Percentiles rank a stretch among this genome's conserved stretches.
phyloP scores from a whole-genome alignment of 37 sponge, comb jelly and placozoan genomes.

The Geodia barretti region DNA sequence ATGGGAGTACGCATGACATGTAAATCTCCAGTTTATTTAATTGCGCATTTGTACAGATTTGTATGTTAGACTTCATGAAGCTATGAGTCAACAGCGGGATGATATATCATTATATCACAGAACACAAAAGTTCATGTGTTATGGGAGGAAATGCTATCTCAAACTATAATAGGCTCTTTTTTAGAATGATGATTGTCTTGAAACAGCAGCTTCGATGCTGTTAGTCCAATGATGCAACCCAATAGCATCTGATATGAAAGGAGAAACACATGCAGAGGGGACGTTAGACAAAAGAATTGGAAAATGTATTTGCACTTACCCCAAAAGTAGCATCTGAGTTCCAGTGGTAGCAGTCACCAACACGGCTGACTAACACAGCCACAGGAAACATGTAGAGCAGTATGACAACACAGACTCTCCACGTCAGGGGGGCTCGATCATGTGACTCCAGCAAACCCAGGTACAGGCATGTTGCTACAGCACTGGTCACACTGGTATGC shows the following conservation, averaged over 20 bases:
- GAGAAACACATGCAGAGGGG: not conserved
- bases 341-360: conserved; percentile 55
- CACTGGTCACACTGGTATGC: conserved; percentile 35
- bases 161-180: too few species aligned
- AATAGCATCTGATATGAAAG: not conserved
- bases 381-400: conserved; percentile 17
- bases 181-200: not conserved
- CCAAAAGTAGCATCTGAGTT: conserved; percentile 50
- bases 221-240: not conserved
- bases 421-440: not conserved
- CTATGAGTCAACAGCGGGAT: too few species aligned
- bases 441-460: not conserved
- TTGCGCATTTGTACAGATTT: too few species aligned
- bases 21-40: too few species aligned
- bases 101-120: too few species aligned
- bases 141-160: too few species aligned
- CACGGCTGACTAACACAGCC: conserved; percentile 31
- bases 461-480: conserved; percentile 44
- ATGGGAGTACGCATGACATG: too few species aligned
- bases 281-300: not conserved
- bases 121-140: too few species aligned
- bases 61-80: too few species aligned
- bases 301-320: conserved; percentile 13
- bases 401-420: not conserved
- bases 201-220: not conserved